Conservation (phyloP, 2,113 vertebrate genomes). For the Circaetus gallicus region DNA sequence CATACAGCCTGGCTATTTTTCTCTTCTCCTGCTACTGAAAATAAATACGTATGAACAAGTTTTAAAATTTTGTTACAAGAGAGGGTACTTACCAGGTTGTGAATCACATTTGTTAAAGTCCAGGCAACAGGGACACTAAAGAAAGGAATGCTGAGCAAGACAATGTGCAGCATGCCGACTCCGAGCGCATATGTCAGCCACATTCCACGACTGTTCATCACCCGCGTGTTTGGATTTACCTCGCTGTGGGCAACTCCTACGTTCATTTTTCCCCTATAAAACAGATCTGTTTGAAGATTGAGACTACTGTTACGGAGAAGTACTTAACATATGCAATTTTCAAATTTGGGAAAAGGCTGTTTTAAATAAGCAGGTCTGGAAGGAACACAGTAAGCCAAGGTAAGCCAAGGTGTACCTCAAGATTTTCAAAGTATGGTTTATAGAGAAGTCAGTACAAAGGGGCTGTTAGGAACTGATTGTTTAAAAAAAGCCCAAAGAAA, state of each 20-base stretch:
- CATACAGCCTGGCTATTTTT: not conserved
- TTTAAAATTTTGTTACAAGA: not conserved
- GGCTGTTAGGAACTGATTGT: not conserved
- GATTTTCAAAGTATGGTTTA: not conserved
- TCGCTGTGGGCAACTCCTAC: slow-evolving; percentile 98
- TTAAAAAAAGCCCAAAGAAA: not conserved
- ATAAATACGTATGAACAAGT: accelerated
- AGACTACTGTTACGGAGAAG: not conserved
- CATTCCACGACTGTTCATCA: slow-evolving; percentile 98
- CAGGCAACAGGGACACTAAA: slow-evolving; percentile 94
- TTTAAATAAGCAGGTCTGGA: not conserved
- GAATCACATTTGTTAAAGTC: slow-evolving; percentile 96
- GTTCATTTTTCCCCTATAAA: slow-evolving; percentile 85
- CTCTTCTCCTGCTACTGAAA: not conserved
- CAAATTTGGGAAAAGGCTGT: not conserved
- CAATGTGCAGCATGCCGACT: slow-evolving; percentile 94
- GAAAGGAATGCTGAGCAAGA: slow-evolving; percentile 96
- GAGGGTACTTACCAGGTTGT: slow-evolving; percentile 89
- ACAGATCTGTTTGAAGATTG: not conserved
- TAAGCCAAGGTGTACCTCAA: not conserved
- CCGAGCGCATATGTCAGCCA: slow-evolving; percentile 94
- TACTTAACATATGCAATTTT: not conserved
- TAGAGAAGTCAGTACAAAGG: not conserved
- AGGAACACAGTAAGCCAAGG: not conserved
- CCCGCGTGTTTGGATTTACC: slow-evolving; percentile 95